A percentile compares a stretch with the other conserved stretches of the same genome.
Evolutionary conservation across 2,113 vertebrate species (phyloP).

Genomic region (Merops nubicus): DNA sequence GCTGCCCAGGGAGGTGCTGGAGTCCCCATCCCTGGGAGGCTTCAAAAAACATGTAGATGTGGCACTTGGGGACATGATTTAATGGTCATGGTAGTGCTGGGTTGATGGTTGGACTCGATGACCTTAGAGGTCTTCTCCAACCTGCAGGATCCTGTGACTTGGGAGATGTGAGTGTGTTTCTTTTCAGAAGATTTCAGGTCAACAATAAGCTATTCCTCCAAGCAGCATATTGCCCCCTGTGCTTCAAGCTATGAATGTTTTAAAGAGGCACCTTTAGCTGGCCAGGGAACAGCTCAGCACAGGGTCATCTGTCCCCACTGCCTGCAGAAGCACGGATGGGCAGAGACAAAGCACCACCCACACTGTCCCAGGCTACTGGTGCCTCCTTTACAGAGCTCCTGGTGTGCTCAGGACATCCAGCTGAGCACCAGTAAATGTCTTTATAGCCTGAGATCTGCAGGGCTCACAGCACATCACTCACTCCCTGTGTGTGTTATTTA

Average conservation of each 20-base stretch:
- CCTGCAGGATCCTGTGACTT: too few species aligned
- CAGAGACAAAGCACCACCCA: accelerated
- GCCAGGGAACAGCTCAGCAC: neutral
- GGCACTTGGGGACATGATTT: too few species aligned
- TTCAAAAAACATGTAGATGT: too few species aligned
- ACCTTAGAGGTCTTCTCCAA: too few species aligned
- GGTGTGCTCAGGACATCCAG: neutral
- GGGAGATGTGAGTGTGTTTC: neutral
- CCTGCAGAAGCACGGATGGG: neutral
- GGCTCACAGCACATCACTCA: neutral
- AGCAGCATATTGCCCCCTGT: neutral
- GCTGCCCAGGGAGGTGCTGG: too few species aligned
- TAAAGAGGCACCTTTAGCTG: neutral
- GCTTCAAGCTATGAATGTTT: neutral
- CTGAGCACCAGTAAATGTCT: neutral
- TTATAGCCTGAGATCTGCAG: neutral
- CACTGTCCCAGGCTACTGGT: neutral
- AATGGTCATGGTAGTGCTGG: too few species aligned
- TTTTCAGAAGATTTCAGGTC: neutral
- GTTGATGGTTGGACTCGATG: too few species aligned
- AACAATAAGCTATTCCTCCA: neutral
- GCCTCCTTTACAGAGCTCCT: neutral
- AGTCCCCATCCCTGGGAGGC: too few species aligned
- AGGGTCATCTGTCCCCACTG: neutral
- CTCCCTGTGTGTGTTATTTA: neutral